Evolutionary conservation across 2,113 vertebrate species (phyloP).

Genomic region (Amblyopsis rosae): DNA sequence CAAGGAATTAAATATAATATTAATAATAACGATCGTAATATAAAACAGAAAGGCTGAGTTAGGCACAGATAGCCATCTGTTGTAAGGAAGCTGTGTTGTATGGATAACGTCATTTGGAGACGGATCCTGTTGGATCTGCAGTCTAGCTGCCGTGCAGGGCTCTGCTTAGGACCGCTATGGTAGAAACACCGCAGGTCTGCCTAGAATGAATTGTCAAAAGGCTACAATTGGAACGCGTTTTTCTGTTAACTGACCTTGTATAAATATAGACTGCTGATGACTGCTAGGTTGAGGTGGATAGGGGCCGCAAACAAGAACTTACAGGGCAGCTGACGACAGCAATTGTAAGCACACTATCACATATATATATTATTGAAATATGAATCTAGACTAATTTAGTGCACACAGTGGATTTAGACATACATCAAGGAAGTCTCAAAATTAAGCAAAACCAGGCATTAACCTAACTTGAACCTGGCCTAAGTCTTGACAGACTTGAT

Average conservation of each 20-base stretch:
- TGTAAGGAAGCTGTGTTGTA: constrained; percentile 30
- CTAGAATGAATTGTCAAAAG: constrained; percentile 20
- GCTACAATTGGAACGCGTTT: neutral
- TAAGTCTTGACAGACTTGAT: neutral
- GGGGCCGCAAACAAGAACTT: constrained; percentile 4
- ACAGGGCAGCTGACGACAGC: constrained; percentile 39
- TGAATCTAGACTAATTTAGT: constrained; percentile 1
- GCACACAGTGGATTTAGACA: constrained; percentile 6
- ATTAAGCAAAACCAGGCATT: too few relatives aligned
- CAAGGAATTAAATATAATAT: constrained; percentile 36
- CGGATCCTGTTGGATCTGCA: constrained; percentile 38
- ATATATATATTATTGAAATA: constrained; percentile 18
- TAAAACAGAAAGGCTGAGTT: constrained; percentile 38
- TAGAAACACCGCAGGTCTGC: constrained; percentile 11
- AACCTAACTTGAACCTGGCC: too few relatives aligned
- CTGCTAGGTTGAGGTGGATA: constrained; percentile 13
- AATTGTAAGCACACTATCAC: constrained; percentile 55
- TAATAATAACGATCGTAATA: neutral
- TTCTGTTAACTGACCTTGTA: constrained; percentile 17
- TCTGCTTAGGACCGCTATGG: constrained; percentile 47
- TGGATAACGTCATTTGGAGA: constrained; percentile 34
- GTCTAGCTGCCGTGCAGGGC: constrained; percentile 41
- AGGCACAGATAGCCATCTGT: constrained; percentile 46
- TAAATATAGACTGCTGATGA: constrained; percentile 11
- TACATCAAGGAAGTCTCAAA: neutral